These are phyloP conservation scores for Drosophila setifemur DNA, from an alignment of 1,140 invertebrate species.

Conservation along the genomic window DNA sequence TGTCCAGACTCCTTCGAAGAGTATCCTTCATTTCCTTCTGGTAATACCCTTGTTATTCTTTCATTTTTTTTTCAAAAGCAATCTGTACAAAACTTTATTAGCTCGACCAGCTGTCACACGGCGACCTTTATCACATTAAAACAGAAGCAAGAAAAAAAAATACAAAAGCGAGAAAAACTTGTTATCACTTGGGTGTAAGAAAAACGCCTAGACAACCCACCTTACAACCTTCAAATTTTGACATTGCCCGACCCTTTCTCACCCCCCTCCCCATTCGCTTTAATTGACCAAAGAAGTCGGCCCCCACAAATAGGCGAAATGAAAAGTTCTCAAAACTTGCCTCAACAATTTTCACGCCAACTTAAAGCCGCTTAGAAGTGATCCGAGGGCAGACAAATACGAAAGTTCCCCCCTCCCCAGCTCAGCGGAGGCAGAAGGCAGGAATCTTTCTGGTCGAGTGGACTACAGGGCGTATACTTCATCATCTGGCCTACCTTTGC, in stretches of 20 bases:
- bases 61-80: conserved; percentile 12
- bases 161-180: conserved; percentile 38
- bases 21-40: not conserved
- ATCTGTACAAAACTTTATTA: conserved; percentile 58
- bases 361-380: conserved; percentile 66
- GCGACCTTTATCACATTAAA: conserved; percentile 64
- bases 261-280: not conserved
- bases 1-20: too few species aligned
- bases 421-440: not conserved
- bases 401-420: too few species aligned
- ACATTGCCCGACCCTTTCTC: conserved; percentile 2
- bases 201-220: not conserved
- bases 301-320: conserved; percentile 13
- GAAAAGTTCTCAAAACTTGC: conserved; percentile 61
- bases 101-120: conserved; percentile 58
- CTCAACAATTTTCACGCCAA: conserved; percentile 71
- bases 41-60: not conserved
- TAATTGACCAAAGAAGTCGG: conserved; percentile 66
- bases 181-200: conserved; percentile 43
- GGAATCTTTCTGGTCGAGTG: conserved; percentile 45
- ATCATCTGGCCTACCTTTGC: conserved; percentile 18
- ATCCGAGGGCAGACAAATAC: conserved; percentile 22
- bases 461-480: conserved; percentile 29
- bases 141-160: conserved; percentile 21
- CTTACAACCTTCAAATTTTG: not conserved